Base-by-base conservation (phyloP, 1,140 invertebrate species). In the Alviniconcha marisindica region DNA sequence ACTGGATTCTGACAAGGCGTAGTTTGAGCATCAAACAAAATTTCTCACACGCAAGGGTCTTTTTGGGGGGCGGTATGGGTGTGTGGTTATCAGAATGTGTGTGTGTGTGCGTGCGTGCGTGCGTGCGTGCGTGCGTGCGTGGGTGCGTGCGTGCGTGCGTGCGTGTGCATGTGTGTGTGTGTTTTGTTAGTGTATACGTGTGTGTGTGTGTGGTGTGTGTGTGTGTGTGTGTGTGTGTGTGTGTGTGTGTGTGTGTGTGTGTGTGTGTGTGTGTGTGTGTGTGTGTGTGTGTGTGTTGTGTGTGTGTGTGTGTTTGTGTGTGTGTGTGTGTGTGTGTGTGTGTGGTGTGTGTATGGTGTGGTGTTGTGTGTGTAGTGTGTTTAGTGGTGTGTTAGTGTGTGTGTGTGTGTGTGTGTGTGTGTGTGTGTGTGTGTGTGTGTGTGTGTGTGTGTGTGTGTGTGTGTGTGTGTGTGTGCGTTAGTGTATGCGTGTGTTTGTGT, bases 191-290 rank as follows among this genome's bases (percentile, higher is more conserved):
- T 5, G 66, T 71, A 12, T 71, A 33, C 36, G 28, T 33, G 15
- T 71, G 31, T 71, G 28, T 71, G 66, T 71, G 15, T 71, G 66
- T 71, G 7, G n/a, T 71, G 66, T 71, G 66, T 71, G 15, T 71
- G 66, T 36, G 33, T 71, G 66, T 36, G 33, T 71, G 18, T 31
- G 28, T 36, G 66, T 36, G 66, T 71, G 15, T 71, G 66, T 36
- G 31, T 71, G 15, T 71, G 66, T 71, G 66, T 71, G 66, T 71
- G 66, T 5, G 66, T 5, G 66, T 15, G 66, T 15, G 66, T 15
- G 66, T 15, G 66, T 5, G 66, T 5, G 66, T 15, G 66, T 36
- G 66, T 28, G 66, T 5, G 66, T 5, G 66, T 71, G 66, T 36
- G 66, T 5, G 66, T 71, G 66, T 15, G 66, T 5, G 31, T 4